Evolutionary conservation across 2,113 vertebrate genomes (phyloP), one percentile per base, ranked within the genome.

Genomic region (Calidris pugnax): DNA sequence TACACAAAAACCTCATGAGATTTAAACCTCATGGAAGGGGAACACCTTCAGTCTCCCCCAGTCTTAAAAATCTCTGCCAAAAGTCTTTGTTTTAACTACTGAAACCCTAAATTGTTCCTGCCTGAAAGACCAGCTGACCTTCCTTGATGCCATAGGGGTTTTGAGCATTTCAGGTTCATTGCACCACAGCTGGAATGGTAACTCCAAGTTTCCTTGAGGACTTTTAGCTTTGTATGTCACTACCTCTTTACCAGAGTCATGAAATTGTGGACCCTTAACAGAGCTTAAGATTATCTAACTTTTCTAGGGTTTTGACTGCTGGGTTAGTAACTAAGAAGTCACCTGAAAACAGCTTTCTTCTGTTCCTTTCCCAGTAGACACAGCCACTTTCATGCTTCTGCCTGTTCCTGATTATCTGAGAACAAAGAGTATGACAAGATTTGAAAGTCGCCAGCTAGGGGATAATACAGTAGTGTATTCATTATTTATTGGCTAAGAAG

Each of bases 401-500:
- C 45, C 53, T 85, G 37, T 45, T 93, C 39, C 57, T 35, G 41
- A 87, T 67, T 78, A 75, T 48, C 37, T 85, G 63, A 87, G 84
- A 91, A 91, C 50, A 95, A 96, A 91, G 62, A 75, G 30, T 35
- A n/a, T 27, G 33, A 84, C 14, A 89, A 72, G 69, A 72, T 93
- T 82, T 89, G 66, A 79, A 95, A 95, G 78, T 74, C 63, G 11
- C 63, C 91, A 87, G 84, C 73, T 79, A 75, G 20, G 41, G 62
- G 37, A 85, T 73, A 93, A 89, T 16, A 69, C 39, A 84, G 69
- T 55, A 79, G 26, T 47, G 37, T 33, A 76, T 87, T 95, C 69
- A 93, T 91, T 95, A 79, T 55, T 76, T 92, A 69, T 77, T 92
- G 81, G 37, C 77, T 71, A 85, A 79, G 89, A 79, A 95, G 73